Percentiles rank a stretch among this genome's conserved stretches.
Evolutionary conservation across 2,797 vertebrate genomes (phyloP).

Genomic region (Prionace glauca): DNA sequence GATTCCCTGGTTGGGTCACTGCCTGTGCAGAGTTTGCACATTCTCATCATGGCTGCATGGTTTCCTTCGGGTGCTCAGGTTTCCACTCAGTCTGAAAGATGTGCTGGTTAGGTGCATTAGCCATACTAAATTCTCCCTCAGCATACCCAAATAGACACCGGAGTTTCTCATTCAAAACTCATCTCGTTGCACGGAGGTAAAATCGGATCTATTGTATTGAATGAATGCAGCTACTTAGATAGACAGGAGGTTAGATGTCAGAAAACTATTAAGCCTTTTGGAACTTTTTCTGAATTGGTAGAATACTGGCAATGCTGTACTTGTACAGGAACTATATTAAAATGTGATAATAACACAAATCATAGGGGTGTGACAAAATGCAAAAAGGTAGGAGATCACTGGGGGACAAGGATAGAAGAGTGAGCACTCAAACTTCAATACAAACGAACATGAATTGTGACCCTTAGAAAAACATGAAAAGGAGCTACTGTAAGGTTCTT

Average conservation of each 20-base stretch:
- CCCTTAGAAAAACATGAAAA: background rate
- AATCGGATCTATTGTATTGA: background rate
- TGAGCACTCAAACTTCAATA: background rate
- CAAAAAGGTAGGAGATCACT: background rate
- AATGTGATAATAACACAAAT: background rate
- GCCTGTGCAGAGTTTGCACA: no score
- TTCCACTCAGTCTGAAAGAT: no score
- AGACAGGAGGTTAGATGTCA: background rate
- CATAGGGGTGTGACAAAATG: background rate
- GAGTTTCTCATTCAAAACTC: background rate
- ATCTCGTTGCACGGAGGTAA: background rate
- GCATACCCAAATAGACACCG: no score
- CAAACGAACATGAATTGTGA: background rate
- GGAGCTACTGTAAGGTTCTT: background rate
- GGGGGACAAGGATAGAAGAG: no score
- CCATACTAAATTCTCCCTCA: no score
- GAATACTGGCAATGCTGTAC: background rate
- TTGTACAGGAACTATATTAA: background rate
- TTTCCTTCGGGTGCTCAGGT: no score
- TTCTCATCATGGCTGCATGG: no score
- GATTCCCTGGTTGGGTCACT: no score
- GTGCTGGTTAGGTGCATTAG: no score
- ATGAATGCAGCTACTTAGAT: background rate
- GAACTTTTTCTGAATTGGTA: background rate
- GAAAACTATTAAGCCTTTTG: background rate